Conservation (phyloP, 2,797 vertebrate genomes). For the Trichosurus vulpecula region DNA sequence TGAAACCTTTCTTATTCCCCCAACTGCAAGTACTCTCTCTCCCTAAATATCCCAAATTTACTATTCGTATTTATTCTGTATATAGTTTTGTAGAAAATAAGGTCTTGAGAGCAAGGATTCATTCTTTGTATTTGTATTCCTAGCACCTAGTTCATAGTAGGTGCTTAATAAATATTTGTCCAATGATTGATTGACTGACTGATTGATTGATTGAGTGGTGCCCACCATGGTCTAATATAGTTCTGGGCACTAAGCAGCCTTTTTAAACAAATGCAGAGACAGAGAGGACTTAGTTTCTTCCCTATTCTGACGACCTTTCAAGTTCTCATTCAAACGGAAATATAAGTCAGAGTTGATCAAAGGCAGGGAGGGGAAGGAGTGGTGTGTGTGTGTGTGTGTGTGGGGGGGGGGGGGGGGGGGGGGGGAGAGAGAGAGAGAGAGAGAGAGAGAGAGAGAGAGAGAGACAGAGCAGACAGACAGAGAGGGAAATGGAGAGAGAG, state of each 20-base stretch:
- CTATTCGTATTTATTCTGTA: not conserved
- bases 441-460: too few relatives aligned
- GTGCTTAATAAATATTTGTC: not conserved
- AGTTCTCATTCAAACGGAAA: not conserved
- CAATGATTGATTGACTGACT: not conserved
- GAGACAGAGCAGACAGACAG: too few relatives aligned
- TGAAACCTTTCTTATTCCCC: not conserved
- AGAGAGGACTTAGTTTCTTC: not conserved
- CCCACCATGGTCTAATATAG: not conserved
- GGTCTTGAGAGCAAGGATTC: not conserved
- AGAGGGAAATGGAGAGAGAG: too few relatives aligned
- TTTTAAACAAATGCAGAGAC: not conserved
- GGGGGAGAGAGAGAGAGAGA: too few relatives aligned
- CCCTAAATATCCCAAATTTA: not conserved
- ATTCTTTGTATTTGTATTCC: not conserved
- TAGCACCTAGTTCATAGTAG: not conserved
- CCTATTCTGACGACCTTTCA: conserved; percentile 11
- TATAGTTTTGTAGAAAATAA: not conserved
- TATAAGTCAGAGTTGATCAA: not conserved
- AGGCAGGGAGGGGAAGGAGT: not conserved
- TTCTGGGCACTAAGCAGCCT: not conserved
- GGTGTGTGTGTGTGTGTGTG: not conserved
- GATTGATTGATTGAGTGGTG: too few relatives aligned
- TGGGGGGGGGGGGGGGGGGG: too few relatives aligned
- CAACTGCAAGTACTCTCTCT: not conserved